Evolutionary conservation across 2,113 vertebrate genomes (phyloP).

Genomic region (Pseudonaja textilis): DNA sequence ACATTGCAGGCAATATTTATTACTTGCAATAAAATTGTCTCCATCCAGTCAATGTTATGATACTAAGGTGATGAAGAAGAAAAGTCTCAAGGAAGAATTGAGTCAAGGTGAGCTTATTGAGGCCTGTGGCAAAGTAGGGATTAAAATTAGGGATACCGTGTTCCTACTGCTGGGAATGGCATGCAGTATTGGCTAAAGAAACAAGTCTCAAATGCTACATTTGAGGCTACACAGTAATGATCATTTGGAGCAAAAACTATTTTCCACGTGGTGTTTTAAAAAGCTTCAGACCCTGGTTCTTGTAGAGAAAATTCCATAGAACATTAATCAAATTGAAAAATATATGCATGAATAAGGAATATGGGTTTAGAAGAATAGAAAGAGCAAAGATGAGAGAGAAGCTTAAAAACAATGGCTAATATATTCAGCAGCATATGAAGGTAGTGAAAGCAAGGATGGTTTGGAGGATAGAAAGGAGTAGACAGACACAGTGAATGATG

Average conservation of each 20-base stretch:
- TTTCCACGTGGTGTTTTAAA: background rate
- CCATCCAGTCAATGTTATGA: slow-evolving; percentile 16
- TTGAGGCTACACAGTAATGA: background rate
- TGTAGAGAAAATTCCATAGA: background rate
- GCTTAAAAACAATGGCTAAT: background rate
- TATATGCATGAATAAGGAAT: background rate
- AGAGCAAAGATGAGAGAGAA: background rate
- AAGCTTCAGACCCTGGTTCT: background rate
- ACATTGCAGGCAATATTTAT: slow-evolving; percentile 37
- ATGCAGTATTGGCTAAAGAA: background rate
- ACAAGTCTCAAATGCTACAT: background rate
- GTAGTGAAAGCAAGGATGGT: background rate
- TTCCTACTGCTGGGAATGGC: slow-evolving; percentile 1
- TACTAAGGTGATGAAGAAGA: background rate
- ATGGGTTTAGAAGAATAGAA: background rate
- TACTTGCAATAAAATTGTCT: slow-evolving; percentile 34
- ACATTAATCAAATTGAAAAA: background rate
- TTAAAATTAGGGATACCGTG: background rate
- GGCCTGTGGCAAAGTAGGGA: background rate
- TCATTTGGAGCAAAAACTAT: background rate
- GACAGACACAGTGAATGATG: background rate
- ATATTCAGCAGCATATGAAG: background rate
- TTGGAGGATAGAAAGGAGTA: background rate
- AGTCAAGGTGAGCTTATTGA: slow-evolving; percentile 10
- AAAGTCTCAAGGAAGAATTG: slow-evolving; percentile 8